These are phyloP conservation scores for Cabera pusaria DNA, from an alignment of 2,888 invertebrate genomes.

Conservation along the genomic window DNA sequence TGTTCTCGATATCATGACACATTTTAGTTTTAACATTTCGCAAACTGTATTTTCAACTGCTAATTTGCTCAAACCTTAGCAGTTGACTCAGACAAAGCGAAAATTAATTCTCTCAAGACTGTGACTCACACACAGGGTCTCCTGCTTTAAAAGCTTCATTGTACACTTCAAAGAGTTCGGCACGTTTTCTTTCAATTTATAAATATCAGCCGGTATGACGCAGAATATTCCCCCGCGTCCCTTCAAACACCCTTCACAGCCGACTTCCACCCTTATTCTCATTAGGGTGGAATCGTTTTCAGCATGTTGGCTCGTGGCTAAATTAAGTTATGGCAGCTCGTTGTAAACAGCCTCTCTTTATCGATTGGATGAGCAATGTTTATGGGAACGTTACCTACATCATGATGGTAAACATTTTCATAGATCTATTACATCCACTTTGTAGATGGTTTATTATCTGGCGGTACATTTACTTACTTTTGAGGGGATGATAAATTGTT, in stretches of 20 bases:
- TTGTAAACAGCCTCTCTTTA: slow-evolving; percentile 10
- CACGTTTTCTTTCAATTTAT: slow-evolving; percentile 6
- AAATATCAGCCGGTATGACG: slow-evolving; percentile 10
- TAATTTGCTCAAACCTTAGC: no score
- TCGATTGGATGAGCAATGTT: slow-evolving; percentile 14
- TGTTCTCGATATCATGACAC: no score
- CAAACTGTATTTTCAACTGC: no score
- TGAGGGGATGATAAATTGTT: no score
- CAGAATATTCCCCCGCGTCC: slow-evolving; percentile 3
- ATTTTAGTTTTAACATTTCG: no score
- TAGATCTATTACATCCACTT: no score
- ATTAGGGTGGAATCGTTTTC: not conserved
- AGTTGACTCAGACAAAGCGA: no score
- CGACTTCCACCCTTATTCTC: slow-evolving; percentile 1
- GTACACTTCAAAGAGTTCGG: slow-evolving; percentile 1
- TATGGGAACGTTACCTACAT: slow-evolving; percentile 9
- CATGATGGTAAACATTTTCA: no score
- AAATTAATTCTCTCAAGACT: no score
- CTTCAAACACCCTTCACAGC: not conserved
- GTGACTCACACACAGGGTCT: no score
- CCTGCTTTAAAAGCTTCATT: not conserved
- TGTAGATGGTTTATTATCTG: no score
- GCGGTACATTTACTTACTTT: no score
- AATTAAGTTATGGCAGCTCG: slow-evolving; percentile 5
- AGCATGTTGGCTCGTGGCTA: not conserved